Base-by-base conservation (phyloP, 2,888 invertebrate genomes). In the Drosophila prolongata region DNA sequence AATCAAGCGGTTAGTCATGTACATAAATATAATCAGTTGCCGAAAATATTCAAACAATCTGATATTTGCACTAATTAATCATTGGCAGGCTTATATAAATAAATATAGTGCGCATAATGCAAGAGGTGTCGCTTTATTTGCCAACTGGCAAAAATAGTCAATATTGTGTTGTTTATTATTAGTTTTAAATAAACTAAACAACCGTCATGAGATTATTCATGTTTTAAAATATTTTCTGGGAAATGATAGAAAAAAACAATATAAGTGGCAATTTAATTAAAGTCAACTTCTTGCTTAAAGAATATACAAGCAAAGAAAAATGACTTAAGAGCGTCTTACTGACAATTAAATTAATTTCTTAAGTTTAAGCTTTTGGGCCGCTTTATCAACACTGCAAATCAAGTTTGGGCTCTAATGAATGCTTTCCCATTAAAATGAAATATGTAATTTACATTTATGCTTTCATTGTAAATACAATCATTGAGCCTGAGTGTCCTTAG, bases 381-480 rank as follows among this genome's bases (percentile, higher is more conserved):
- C 16, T 6, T 42, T n/a, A 40, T 50, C 40, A 10, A 52, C 27
- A 19, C 11, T 49, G n/a, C 11, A 57, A 24, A 46, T n/a, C 56
- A 34, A 30, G 46, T 46, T 57, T 27, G 35, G n/a, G 34, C 3
- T 24, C 4, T 24, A 24, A 6, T 24, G 40, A 27, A 6, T 6
- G 6, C n/a, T 46, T 38, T 37, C 8, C 16, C 47, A 16, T 10
- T n/a, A n/a, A n/a, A n/a, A n/a, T n/a, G n/a, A 42, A 58, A 27
- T 35, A 42, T 30, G 24, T 4, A 24, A 24, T 24, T 24, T 30
- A 30, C 6, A 30, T 30, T 30, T 8, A 2, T 8, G 30, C 8
- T 50, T 59, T 35, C 14, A 30, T 30, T 59, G 27, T 11, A 35
- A 35, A 38, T 13, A 64, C 27, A 35, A 16, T 35, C 62, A 14